Base-by-base conservation (phyloP, 1,140 invertebrate genomes). In the Gryon sp. region DNA sequence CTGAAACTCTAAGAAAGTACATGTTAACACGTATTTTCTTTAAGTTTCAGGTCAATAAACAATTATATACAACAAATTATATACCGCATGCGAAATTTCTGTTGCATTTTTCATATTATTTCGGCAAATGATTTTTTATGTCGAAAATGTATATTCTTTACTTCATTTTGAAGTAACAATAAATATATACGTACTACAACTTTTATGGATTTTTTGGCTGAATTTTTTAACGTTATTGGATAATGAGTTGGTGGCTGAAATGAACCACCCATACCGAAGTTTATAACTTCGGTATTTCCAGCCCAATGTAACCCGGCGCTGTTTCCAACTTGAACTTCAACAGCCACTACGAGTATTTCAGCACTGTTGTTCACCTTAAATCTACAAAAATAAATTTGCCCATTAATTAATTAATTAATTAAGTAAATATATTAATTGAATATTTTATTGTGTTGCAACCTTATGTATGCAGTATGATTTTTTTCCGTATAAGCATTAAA, bases 291-390 rank as follows among this genome's bases (percentile, higher is more conserved):
- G 79, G 93, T 92, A 32, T 93, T 92, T 34, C 93, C 91, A 70
- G 86, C 87, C 87, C 87, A 89, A 88, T 95, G 96, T 48, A 96
- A 90, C 46, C 95, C 94, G 78, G 93, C 90, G 79, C 89, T 82
- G 41, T 92, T 90, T 60, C 92, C 90, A 32, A 97, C 95, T 91
- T 97, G 95, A 12, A 97, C 92, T 89, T 97, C 95, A n/a, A 97
- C 90, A 15, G 95, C 95, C 59, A 97, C 90, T 62, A 97, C 92
- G 38, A 94, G 88, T 63, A 93, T 88, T 79, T 93, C 92, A 52
- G 91, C 90, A 66, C 90, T 91, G 79, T 91, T 91, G 82, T 68
- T 75, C n/a, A 68, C 48, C 57, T 75, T 68, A 14, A 74, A 74
- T 28, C 68, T 72, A n/a, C n/a, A n/a, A n/a, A n/a, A n/a, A n/a